Evolutionary conservation across 2,113 vertebrate genomes (phyloP).

Genomic region (Lophius piscatorius): DNA sequence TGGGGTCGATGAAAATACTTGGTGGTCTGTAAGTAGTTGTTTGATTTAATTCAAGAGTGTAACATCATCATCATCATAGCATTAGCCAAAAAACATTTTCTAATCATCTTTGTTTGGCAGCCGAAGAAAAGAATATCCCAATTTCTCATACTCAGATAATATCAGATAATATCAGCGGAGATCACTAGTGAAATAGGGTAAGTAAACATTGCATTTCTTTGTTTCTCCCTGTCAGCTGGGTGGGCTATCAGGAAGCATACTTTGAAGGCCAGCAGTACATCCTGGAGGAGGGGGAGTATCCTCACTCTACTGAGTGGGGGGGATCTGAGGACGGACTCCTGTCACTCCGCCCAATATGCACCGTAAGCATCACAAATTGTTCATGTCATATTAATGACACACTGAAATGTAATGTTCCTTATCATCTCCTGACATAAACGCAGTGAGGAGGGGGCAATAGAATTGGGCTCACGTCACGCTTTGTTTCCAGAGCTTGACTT

Average conservation of each 20-base stretch:
- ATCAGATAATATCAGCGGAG: not conserved
- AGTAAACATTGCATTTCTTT: not conserved
- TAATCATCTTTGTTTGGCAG: not conserved
- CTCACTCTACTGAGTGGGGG: constrained; percentile 90
- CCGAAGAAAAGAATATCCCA: not conserved
- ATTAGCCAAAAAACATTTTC: not conserved
- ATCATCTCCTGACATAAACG: no score
- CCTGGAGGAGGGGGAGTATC: constrained; percentile 93
- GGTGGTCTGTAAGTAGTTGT: constrained; percentile 88
- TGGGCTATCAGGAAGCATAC: constrained; percentile 89
- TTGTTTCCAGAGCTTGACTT: no score
- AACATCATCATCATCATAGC: not conserved
- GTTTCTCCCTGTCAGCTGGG: constrained; percentile 82
- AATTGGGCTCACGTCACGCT: no score
- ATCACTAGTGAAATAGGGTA: no score
- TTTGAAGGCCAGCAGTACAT: constrained; percentile 93
- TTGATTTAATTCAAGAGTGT: not conserved
- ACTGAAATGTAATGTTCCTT: no score
- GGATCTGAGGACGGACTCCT: constrained; percentile 80
- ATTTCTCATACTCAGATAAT: not conserved
- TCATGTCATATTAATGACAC: not conserved
- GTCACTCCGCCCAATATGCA: constrained; percentile 86
- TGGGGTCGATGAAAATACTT: constrained; percentile 92
- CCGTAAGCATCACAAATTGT: constrained; percentile 79
- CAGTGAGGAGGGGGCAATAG: no score